These are phyloP conservation scores for Agapetus fuscipes DNA, from an alignment of 2,888 invertebrate species.

Conservation along the genomic window DNA sequence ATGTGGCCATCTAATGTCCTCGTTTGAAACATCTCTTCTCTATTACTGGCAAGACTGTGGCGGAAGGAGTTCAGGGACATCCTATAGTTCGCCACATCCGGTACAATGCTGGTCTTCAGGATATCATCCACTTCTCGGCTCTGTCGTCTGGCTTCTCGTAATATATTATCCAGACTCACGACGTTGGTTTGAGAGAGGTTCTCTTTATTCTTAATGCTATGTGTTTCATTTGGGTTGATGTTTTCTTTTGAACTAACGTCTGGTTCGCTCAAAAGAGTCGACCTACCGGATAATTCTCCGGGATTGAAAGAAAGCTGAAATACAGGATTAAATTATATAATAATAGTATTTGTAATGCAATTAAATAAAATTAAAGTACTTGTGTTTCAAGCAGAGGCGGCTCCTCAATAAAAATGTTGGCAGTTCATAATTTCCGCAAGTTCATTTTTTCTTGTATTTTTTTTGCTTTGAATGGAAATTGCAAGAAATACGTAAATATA, in stretches of 20 bases:
- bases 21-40: slow-evolving; percentile 5
- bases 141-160: slow-evolving; percentile 13
- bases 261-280: slow-evolving; percentile 6
- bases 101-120: slow-evolving; percentile 11
- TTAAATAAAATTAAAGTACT: too few relatives aligned
- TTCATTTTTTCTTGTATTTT: too few relatives aligned
- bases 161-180: slow-evolving; percentile 8
- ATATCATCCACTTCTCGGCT: slow-evolving; percentile 15
- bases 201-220: too few relatives aligned
- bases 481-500: too few relatives aligned
- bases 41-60: slow-evolving; percentile 8
- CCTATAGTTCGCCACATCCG: slow-evolving; percentile 9
- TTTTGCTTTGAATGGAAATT: too few relatives aligned
- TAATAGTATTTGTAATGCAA: too few relatives aligned
- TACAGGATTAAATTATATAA: neutral
- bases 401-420: too few relatives aligned
- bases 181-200: neutral
- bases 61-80: slow-evolving; percentile 14
- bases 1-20: too few relatives aligned
- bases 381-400: too few relatives aligned
- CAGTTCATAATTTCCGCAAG: too few relatives aligned
- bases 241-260: slow-evolving; percentile 11
- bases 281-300: slow-evolving; percentile 17
- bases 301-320: slow-evolving; percentile 19
- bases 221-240: neutral